Conservation (phyloP, 1,140 invertebrate species). For the Saccostrea echinata region DNA sequence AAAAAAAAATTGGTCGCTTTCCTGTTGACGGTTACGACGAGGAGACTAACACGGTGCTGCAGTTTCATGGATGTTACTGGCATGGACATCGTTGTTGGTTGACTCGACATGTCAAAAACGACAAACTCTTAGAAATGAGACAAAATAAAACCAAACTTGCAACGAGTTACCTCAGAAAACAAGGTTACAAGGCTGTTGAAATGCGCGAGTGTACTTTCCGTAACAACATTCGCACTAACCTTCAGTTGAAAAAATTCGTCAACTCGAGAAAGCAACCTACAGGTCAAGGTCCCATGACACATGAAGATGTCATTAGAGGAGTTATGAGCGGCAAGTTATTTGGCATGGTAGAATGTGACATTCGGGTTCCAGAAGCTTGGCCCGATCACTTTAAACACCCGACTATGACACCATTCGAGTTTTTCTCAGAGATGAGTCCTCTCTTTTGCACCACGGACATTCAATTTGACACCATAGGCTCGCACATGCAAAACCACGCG, state of each 20-base stretch:
- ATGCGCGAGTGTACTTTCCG: conserved; percentile 39
- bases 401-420: conserved; percentile 41
- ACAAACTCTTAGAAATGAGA: background rate
- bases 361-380: conserved; percentile 54
- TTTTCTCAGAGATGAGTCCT: too few species aligned
- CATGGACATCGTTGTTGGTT: conserved; percentile 42
- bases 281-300: conserved; percentile 24
- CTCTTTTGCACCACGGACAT: background rate
- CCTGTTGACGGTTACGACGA: conserved; percentile 47
- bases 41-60: conserved; percentile 1
- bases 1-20: conserved; percentile 41
- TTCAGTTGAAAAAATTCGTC: conserved; percentile 35
- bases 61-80: conserved; percentile 47
- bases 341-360: conserved; percentile 27
- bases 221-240: background rate
- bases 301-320: conserved; percentile 41
- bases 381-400: conserved; percentile 41
- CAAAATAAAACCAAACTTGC: conserved; percentile 6
- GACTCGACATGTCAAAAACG: conserved; percentile 24
- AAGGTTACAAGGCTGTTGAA: conserved; percentile 39
- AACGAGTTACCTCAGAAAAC: conserved; percentile 9
- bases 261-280: conserved; percentile 15
- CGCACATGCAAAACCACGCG: conserved; percentile 58
- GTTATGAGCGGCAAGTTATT: conserved; percentile 6
- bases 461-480: conserved; percentile 52